Conservation (phyloP, 2,888 invertebrate species). For the Prosapia bicincta region DNA sequence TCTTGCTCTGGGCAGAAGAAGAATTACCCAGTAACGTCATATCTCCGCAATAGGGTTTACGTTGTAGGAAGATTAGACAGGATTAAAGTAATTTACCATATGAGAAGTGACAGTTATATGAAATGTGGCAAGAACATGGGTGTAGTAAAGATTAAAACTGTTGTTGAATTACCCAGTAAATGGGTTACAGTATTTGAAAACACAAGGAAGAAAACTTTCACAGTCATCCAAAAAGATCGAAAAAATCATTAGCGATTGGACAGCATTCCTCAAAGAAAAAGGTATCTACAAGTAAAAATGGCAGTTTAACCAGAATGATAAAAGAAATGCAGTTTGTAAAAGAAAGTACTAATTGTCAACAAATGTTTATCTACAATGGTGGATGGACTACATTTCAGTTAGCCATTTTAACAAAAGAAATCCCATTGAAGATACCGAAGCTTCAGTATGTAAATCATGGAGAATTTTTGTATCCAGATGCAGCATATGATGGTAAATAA, state of each 20-base stretch:
- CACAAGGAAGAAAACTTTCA: conserved; percentile 9
- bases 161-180: conserved; percentile 12
- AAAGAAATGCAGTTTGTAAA: conserved; percentile 6
- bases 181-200: conserved; percentile 4
- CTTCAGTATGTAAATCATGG: neutral
- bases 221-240: conserved; percentile 7
- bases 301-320: conserved; percentile 3
- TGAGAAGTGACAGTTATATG: conserved; percentile 14
- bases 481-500: neutral
- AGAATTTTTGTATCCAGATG: neutral
- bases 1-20: conserved; percentile 19
- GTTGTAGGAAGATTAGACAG: neutral
- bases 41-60: conserved; percentile 3
- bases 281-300: neutral
- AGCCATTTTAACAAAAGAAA: neutral
- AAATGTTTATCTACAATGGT: neutral
- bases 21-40: conserved; percentile 4
- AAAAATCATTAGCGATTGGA: conserved; percentile 16
- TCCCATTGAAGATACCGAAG: neutral
- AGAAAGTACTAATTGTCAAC: neutral
- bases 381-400: neutral
- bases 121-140: conserved; percentile 21
- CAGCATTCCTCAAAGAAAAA: conserved; percentile 11
- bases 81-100: conserved; percentile 8
- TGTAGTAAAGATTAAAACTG: neutral